These are phyloP conservation scores for Drosophila nr. perissopoda DNA, from an alignment of 2,888 invertebrate species.

Conservation along the genomic window DNA sequence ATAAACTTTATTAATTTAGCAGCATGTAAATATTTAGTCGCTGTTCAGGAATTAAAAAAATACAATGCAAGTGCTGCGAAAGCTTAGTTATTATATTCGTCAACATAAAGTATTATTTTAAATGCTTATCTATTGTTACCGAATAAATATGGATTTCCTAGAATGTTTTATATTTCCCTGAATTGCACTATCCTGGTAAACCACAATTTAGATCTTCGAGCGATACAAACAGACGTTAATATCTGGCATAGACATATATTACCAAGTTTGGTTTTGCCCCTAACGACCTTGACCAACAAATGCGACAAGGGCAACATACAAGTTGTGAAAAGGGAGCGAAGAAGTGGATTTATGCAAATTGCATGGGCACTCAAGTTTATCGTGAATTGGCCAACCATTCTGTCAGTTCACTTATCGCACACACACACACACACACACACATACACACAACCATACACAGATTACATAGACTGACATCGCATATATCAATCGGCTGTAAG, in stretches of 20 bases:
- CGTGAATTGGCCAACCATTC: slow-evolving; percentile 44
- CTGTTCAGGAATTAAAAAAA: slow-evolving; percentile 8
- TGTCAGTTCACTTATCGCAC: slow-evolving; percentile 62
- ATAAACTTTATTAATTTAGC: slow-evolving; percentile 24
- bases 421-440: slow-evolving; percentile 11
- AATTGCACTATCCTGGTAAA: neutral
- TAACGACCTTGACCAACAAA: slow-evolving; percentile 51
- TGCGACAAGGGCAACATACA: slow-evolving; percentile 12
- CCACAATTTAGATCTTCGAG: neutral
- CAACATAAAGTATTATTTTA: too few relatives aligned
- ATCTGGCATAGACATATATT: neutral
- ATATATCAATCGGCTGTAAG: slow-evolving; percentile 75
- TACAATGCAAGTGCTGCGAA: neutral
- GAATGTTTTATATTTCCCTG: too few relatives aligned
- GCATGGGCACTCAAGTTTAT: slow-evolving; percentile 36
- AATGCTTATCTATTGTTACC: neutral
- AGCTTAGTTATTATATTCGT: neutral
- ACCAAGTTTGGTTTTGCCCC: neutral
- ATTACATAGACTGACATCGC: slow-evolving; percentile 49
- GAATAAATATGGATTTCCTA: neutral
- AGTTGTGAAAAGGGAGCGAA: slow-evolving; percentile 1
- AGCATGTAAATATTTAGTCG: neutral
- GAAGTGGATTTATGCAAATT: slow-evolving; percentile 65
- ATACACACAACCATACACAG: slow-evolving; percentile 17
- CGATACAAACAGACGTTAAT: neutral